phyloP scores from a whole-genome alignment of 2,797 vertebrate species.

The Aeoliscus strigatus region DNA sequence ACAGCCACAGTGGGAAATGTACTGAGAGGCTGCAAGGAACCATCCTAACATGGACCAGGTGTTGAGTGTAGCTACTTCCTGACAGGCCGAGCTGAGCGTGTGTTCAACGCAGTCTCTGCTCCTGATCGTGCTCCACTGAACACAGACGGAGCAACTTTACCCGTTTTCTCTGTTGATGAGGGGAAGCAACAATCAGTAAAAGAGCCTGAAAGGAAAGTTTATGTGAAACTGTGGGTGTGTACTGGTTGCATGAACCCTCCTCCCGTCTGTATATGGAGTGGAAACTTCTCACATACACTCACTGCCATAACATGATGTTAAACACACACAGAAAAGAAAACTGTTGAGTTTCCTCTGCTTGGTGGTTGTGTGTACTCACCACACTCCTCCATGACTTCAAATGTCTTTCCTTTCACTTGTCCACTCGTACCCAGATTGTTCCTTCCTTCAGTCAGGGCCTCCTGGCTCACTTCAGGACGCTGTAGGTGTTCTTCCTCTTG shows the following conservation, averaged over 20 bases:
- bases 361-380: slow-evolving; percentile 73
- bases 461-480: slow-evolving; percentile 84
- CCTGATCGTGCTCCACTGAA: slow-evolving; percentile 85
- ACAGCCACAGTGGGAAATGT: no score
- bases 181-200: slow-evolving; percentile 7
- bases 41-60: slow-evolving; percentile 6
- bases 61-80: slow-evolving; percentile 65
- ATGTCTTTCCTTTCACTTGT: slow-evolving; percentile 88
- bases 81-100: slow-evolving; percentile 66
- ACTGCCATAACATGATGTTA: slow-evolving; percentile 15
- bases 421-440: slow-evolving; percentile 74
- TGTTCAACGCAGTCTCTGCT: slow-evolving; percentile 83
- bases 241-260: background rate
- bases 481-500: slow-evolving; percentile 72
- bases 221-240: background rate
- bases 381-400: slow-evolving; percentile 92
- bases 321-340: slow-evolving; percentile 9
- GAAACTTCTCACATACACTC: slow-evolving; percentile 57
- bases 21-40: slow-evolving; percentile 3
- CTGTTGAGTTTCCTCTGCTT: background rate
- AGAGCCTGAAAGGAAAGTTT: background rate
- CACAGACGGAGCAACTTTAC: slow-evolving; percentile 83
- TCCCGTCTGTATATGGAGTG: slow-evolving; percentile 73
- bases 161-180: slow-evolving; percentile 79
- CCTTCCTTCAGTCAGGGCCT: slow-evolving; percentile 84